A percentile compares a stretch with the other conserved stretches of the same genome.
Evolutionary conservation across 2,797 vertebrate species (phyloP).

Genomic region (Sternotherus odoratus): DNA sequence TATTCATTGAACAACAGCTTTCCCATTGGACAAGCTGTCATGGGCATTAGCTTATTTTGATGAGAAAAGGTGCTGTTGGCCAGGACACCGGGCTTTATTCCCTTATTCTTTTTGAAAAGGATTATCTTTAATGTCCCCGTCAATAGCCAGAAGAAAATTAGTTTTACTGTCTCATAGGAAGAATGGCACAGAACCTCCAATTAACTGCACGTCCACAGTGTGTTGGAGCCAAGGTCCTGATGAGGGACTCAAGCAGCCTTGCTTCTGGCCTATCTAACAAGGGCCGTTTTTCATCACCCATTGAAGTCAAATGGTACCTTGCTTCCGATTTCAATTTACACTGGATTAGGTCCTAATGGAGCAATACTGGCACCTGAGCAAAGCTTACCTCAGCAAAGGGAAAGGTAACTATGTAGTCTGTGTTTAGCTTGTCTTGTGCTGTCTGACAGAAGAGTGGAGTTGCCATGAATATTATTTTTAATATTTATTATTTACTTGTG

Average conservation of each 20-base stretch:
- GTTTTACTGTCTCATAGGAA: not conserved
- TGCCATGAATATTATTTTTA: not conserved
- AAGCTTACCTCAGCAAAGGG: not conserved
- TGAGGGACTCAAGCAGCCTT: not conserved
- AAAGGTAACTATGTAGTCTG: not conserved
- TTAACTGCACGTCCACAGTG: not conserved
- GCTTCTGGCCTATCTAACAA: not conserved
- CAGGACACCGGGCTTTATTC: not conserved
- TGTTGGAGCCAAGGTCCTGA: not conserved
- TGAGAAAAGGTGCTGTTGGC: conserved; percentile 8
- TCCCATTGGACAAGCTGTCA: not conserved
- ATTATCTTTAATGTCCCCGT: not conserved
- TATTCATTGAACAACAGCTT: not conserved
- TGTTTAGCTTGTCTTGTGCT: not conserved
- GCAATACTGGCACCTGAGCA: not conserved
- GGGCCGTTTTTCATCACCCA: not conserved
- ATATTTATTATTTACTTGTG: not conserved
- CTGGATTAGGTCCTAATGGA: not conserved
- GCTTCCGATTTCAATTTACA: not conserved
- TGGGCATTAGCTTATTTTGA: not conserved
- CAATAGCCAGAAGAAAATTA: not conserved
- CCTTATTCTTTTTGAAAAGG: not conserved
- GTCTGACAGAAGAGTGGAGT: not conserved
- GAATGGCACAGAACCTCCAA: not conserved
- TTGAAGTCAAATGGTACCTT: not conserved